A percentile compares a stretch with the other conserved stretches of the same genome.
Conservation (phyloP, 2,888 invertebrate genomes). For the Cheilosia impressa region DNA sequence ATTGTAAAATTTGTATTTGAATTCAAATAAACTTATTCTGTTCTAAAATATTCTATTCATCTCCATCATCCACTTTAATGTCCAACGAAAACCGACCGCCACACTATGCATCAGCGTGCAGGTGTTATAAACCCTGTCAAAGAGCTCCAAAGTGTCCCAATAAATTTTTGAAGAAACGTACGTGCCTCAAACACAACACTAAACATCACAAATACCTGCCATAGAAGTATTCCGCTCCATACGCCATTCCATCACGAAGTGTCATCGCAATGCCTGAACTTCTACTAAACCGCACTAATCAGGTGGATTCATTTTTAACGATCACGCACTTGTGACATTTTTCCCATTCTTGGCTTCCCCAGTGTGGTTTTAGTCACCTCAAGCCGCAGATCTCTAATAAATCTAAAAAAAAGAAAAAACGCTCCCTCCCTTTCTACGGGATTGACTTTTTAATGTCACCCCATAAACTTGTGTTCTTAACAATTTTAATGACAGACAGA, state of each 20-base stretch:
- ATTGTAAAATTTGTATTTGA: too few relatives aligned
- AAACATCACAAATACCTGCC: slow-evolving; percentile 31
- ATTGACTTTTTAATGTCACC: slow-evolving; percentile 30
- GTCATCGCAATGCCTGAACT: slow-evolving; percentile 24
- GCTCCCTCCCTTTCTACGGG: neutral
- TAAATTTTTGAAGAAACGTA: slow-evolving; percentile 14
- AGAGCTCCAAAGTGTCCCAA: slow-evolving; percentile 6
- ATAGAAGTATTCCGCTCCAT: neutral
- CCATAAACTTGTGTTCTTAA: slow-evolving; percentile 49
- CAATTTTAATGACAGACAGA: slow-evolving; percentile 41
- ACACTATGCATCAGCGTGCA: neutral
- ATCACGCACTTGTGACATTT: slow-evolving; percentile 32
- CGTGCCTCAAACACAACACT: slow-evolving; percentile 1
- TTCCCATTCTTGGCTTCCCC: neutral
- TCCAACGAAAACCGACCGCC: neutral
- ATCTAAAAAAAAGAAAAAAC: slow-evolving; percentile 16
- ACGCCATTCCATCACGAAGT: slow-evolving; percentile 44
- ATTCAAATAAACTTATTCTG: too few relatives aligned
- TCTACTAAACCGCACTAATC: slow-evolving; percentile 30
- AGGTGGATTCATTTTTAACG: slow-evolving; percentile 46
- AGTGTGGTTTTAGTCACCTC: slow-evolving; percentile 4
- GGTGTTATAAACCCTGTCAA: slow-evolving; percentile 14
- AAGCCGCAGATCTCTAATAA: slow-evolving; percentile 29
- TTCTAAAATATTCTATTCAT: too few relatives aligned
- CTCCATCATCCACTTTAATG: too few relatives aligned